Base-by-base conservation (phyloP, 2,888 invertebrate species). In the Ochropleura leucogaster region DNA sequence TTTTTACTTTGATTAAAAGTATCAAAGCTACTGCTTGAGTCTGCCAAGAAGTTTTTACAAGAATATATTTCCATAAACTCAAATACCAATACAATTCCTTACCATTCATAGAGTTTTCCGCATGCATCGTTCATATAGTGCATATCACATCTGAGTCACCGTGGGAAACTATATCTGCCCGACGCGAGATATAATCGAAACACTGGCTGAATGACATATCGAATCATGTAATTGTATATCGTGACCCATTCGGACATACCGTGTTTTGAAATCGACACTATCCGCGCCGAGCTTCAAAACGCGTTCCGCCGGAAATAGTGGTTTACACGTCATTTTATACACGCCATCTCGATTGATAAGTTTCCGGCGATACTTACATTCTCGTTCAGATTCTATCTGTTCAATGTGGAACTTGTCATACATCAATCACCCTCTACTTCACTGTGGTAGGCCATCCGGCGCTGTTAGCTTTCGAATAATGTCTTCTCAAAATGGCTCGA, bases 191-290 rank as follows among this genome's bases (percentile, higher is more conserved):
- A 88, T 88, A 90, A 91, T 90, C 88, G 89, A 89, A 89, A 91
- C 88, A 87, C 83, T 75, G 84, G 72, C 83, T 88, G 89, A 89
- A 90, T 89, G 91, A 90, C 91, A 90, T 92, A 91, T 91, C 90
- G 88, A 90, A 88, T 90, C 87, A 85, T 89, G 90, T 89, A 89
- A 91, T 87, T 86, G 84, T 87, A 89, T 90, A 90, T 89, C 89
- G 85, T 85, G 89, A 89, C 86, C 89, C 86, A 88, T 88, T 89
- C 89, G 86, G 85, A 89, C 87, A 87, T 79, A 85, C 70, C 74
- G 67, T 84, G 89, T 89, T 91, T 89, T 88, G 90, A 89, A 89
- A 89, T 80, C 75, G 85, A 89, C 87, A 86, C 88, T 87, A 77
- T 77, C 68, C 77, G 72, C 74, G 65, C 57, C 74, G 78, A 74